Evolutionary conservation across 2,797 vertebrate species (phyloP).

Genomic region (Phylloscopus collybita): DNA sequence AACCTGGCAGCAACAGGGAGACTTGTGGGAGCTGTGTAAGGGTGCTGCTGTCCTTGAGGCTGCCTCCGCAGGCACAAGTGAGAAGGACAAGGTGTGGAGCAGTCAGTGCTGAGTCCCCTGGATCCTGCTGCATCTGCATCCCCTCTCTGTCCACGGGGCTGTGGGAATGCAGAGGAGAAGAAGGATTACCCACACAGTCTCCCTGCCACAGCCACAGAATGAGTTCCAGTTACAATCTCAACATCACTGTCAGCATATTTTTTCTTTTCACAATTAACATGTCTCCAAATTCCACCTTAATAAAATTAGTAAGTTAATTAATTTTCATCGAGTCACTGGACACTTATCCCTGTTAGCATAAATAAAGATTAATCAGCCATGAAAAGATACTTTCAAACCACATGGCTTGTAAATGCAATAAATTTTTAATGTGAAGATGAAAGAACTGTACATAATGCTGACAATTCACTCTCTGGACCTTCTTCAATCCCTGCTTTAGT

Average conservation of each 20-base stretch:
- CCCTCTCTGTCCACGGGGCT: accelerated
- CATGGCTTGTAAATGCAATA: constrained; percentile 21
- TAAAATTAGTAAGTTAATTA: constrained; percentile 8
- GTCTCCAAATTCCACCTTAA: not conserved
- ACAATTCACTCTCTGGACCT: constrained; percentile 15
- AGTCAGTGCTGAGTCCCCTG: accelerated
- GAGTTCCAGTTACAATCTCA: not conserved
- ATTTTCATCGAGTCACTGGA: not conserved
- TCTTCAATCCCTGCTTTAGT: not conserved
- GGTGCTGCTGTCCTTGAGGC: not conserved
- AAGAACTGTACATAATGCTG: not conserved
- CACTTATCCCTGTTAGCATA: constrained; percentile 5
- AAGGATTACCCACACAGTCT: no score
- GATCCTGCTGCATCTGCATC: not conserved
- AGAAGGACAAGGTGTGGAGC: not conserved
- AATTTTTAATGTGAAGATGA: constrained; percentile 41
- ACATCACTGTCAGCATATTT: not conserved
- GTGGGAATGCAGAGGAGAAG: not conserved
- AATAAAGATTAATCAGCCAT: constrained; percentile 52
- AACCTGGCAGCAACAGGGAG: not conserved
- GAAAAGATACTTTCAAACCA: constrained; percentile 34
- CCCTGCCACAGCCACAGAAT: not conserved
- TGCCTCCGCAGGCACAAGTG: not conserved
- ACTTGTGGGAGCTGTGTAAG: not conserved
- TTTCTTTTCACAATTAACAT: not conserved